A percentile compares a stretch with the other conserved stretches of the same genome.
phyloP scores from a whole-genome alignment of 1,140 invertebrate genomes.

The Aphidius gifuensis region DNA sequence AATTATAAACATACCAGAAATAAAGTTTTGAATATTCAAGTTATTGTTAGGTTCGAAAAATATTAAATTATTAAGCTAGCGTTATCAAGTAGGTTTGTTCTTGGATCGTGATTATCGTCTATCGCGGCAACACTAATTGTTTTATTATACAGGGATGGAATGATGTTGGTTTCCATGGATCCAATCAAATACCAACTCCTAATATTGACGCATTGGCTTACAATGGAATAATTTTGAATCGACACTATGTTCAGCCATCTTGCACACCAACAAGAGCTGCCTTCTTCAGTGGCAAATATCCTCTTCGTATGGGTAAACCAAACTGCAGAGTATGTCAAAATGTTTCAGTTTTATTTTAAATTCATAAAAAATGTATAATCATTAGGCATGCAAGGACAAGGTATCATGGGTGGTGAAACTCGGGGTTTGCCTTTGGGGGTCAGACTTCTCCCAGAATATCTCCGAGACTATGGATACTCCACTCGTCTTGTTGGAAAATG shows the following conservation, averaged over 20 bases:
- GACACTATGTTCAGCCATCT: conserved; percentile 64
- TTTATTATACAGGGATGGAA: conserved; percentile 66
- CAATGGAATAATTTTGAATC: conserved; percentile 65
- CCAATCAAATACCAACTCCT: conserved; percentile 66
- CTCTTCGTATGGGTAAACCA: conserved; percentile 62
- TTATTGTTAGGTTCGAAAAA: no score
- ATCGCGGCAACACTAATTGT: no score
- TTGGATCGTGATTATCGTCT: no score
- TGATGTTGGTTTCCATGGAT: conserved; percentile 73
- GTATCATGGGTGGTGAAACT: conserved; percentile 55
- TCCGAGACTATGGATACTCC: conserved; percentile 59
- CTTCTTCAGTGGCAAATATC: conserved; percentile 68
- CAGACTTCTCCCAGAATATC: conserved; percentile 58
- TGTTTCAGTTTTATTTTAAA: conserved; percentile 5
- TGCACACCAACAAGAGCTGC: conserved; percentile 66
- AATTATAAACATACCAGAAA: no score
- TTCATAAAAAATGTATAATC: background rate
- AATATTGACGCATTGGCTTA: conserved; percentile 67
- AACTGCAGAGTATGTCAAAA: background rate
- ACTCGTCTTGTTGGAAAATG: conserved; percentile 72
- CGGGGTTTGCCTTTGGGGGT: conserved; percentile 59
- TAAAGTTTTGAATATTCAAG: no score
- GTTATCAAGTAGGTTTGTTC: no score
- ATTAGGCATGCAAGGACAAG: conserved; percentile 60
- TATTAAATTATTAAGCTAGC: no score